Evolutionary conservation across 2,797 vertebrate species (phyloP).

Genomic region (Pelochelys cantorii): DNA sequence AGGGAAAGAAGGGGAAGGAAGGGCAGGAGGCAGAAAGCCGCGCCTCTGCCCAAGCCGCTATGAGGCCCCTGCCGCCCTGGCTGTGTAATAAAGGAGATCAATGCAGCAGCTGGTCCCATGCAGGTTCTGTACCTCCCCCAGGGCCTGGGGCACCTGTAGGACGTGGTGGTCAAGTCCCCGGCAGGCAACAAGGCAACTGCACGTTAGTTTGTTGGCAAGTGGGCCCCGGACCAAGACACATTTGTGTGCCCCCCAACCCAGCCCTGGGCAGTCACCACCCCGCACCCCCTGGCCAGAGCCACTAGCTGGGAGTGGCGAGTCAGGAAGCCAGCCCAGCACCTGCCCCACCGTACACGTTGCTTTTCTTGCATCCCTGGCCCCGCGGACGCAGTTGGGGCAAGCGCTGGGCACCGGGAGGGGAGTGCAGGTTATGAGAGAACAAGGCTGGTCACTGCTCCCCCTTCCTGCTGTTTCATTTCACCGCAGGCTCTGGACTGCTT

Average conservation of each 20-base stretch:
- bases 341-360: too few species aligned
- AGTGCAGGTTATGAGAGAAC: fast-evolving
- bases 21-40: slow-evolving; percentile 61
- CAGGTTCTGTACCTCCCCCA: not conserved
- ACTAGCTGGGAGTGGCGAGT: too few species aligned
- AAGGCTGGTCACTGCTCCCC: not conserved
- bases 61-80: not conserved
- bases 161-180: not conserved
- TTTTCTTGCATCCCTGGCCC: too few species aligned
- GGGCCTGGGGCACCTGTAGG: not conserved
- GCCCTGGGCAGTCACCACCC: too few species aligned
- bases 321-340: not conserved
- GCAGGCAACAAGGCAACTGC: not conserved
- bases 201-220: not conserved
- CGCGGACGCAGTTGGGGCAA: too few species aligned
- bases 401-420: fast-evolving
- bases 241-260: too few species aligned
- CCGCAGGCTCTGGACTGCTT: too few species aligned
- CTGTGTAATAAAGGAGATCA: slow-evolving; percentile 49
- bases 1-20: slow-evolving; percentile 70
- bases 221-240: not conserved
- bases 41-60: slow-evolving; percentile 23
- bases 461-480: fast-evolving
- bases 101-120: not conserved
- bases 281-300: too few species aligned